phyloP scores from a whole-genome alignment of 1,140 invertebrate species.

The Drosophila pseudoananassae region DNA sequence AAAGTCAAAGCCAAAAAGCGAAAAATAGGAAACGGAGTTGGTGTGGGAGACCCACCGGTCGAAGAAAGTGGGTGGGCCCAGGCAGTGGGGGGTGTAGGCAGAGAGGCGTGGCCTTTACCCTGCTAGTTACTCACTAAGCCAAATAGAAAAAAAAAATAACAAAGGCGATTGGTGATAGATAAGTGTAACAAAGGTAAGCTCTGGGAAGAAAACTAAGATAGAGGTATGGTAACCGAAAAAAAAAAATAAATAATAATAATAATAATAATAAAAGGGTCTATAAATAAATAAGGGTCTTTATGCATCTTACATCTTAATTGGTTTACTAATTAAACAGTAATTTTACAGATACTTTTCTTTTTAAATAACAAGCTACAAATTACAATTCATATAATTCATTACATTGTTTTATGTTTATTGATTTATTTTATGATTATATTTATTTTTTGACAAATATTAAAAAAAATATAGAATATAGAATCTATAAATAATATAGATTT shows the following conservation, averaged over 20 bases:
- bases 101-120: constrained; percentile 13
- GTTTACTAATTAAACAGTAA: too few relatives aligned
- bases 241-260: not conserved
- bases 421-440: too few relatives aligned
- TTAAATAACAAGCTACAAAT: too few relatives aligned
- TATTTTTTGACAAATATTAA: too few relatives aligned
- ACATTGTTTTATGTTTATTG: too few relatives aligned
- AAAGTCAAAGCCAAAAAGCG: constrained; percentile 22
- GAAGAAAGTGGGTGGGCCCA: not conserved
- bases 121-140: constrained; percentile 19
- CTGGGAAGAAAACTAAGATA: constrained; percentile 3
- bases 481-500: too few relatives aligned
- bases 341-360: too few relatives aligned
- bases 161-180: constrained; percentile 13
- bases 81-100: not conserved
- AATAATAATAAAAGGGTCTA: too few relatives aligned
- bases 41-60: not conserved
- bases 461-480: too few relatives aligned
- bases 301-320: too few relatives aligned
- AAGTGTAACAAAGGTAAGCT: constrained; percentile 29
- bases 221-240: not conserved
- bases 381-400: too few relatives aligned
- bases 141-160: not conserved
- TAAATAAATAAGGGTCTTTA: too few relatives aligned
- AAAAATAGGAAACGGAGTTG: not conserved